A percentile compares a stretch with the other conserved stretches of the same genome.
These are phyloP conservation scores for Hyphantria cunea DNA, from an alignment of 1,140 invertebrate species.

Conservation along the genomic window DNA sequence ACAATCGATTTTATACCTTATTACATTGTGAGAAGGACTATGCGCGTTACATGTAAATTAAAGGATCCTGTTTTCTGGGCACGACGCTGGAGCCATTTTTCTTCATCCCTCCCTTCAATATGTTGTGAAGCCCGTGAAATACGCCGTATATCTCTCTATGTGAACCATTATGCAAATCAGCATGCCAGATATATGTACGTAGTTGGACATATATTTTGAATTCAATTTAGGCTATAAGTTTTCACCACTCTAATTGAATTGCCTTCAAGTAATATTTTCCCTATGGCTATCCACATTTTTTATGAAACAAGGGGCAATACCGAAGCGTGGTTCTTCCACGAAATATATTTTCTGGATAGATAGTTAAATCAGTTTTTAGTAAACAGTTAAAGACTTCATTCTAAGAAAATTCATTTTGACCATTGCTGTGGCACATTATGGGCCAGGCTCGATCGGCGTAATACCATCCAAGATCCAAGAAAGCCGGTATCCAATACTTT, in stretches of 20 bases:
- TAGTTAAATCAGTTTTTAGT: no score
- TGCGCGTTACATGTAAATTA: slow-evolving; percentile 50
- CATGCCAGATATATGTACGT: slow-evolving; percentile 20
- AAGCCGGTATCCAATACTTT: no score
- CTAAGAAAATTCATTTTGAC: no score
- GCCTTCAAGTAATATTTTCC: slow-evolving; percentile 1
- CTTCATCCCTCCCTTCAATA: slow-evolving; percentile 64
- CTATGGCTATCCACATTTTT: no score
- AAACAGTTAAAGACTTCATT: no score
- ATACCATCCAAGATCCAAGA: no score
- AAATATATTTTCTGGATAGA: no score
- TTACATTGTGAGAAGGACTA: slow-evolving; percentile 27
- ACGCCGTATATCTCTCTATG: slow-evolving; percentile 58
- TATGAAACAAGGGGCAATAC: no score
- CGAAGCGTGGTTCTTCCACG: no score
- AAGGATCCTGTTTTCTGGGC: slow-evolving; percentile 51
- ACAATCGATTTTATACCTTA: slow-evolving; percentile 35
- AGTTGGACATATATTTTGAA: slow-evolving; percentile 26
- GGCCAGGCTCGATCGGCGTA: no score
- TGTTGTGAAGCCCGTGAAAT: slow-evolving; percentile 55
- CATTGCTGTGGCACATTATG: no score
- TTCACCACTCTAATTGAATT: slow-evolving; percentile 22
- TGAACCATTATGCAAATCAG: slow-evolving; percentile 62
- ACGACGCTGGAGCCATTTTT: slow-evolving; percentile 62
- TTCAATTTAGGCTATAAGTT: slow-evolving; percentile 16